Evolutionary conservation across 2,113 vertebrate species (phyloP).

Genomic region (Laticauda laticaudata): DNA sequence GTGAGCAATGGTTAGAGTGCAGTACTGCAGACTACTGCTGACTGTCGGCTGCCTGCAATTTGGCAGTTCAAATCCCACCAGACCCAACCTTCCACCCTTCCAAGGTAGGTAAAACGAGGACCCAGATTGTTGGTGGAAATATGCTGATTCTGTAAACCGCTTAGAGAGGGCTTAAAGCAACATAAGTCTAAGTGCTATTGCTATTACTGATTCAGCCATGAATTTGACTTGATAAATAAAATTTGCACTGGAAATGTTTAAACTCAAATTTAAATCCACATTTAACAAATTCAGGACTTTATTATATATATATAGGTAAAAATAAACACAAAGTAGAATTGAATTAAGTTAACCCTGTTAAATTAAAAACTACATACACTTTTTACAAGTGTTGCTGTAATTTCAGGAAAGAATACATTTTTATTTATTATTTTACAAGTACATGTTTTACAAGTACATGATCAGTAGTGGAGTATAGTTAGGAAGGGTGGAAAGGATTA

Average conservation of each 20-base stretch:
- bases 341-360: neutral
- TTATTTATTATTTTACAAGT: neutral
- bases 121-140: no score
- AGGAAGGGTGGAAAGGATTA: neutral
- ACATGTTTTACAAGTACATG: neutral
- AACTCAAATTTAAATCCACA: neutral
- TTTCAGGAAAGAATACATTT: neutral
- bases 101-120: no score
- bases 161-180: no score
- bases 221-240: neutral
- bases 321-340: neutral
- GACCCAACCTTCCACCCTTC: no score
- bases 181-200: no score
- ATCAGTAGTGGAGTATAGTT: neutral
- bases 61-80: no score
- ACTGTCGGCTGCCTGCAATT: no score
- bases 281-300: neutral
- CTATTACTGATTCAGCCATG: conserved; percentile 44
- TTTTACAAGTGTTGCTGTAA: neutral
- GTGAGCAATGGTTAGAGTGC: no score
- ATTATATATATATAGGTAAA: neutral
- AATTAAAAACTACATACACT: neutral
- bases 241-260: neutral
- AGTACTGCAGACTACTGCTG: no score
- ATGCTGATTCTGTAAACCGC: no score